These are phyloP conservation scores for Trichoplusia ni DNA, from an alignment of 1,140 invertebrate genomes.

Conservation along the genomic window DNA sequence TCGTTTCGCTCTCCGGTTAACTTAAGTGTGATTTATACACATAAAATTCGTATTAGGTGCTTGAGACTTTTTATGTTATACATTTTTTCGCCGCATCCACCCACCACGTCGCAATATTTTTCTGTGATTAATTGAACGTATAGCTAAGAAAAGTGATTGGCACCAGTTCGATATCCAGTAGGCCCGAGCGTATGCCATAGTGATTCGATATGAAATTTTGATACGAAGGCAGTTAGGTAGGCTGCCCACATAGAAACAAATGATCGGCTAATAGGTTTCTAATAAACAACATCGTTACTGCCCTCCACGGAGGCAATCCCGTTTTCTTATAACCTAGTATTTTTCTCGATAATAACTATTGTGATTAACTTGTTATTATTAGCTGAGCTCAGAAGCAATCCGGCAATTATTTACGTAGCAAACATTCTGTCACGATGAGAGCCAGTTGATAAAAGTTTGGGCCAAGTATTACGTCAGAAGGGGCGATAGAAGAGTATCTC, in stretches of 20 bases:
- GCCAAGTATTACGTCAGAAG: slow-evolving; percentile 70
- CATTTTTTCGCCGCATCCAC: not conserved
- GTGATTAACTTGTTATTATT: slow-evolving; percentile 61
- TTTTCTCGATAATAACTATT: slow-evolving; percentile 59
- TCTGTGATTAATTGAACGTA: slow-evolving; percentile 22
- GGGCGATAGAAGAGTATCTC: slow-evolving; percentile 70
- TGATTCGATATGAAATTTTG: slow-evolving; percentile 8
- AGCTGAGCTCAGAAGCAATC: slow-evolving; percentile 56
- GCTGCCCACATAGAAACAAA: slow-evolving; percentile 36
- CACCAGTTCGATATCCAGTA: slow-evolving; percentile 3
- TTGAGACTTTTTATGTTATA: slow-evolving; percentile 15
- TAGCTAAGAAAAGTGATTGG: slow-evolving; percentile 14
- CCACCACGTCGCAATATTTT: not conserved
- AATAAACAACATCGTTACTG: slow-evolving; percentile 49
- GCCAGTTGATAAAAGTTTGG: slow-evolving; percentile 69
- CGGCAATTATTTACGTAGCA: slow-evolving; percentile 66
- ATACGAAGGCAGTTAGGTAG: slow-evolving; percentile 7
- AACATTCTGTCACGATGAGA: slow-evolving; percentile 65
- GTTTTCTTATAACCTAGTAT: slow-evolving; percentile 45
- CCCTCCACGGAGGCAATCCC: slow-evolving; percentile 36
- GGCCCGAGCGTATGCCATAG: not conserved
- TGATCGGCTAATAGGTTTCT: slow-evolving; percentile 50
- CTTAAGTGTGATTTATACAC: slow-evolving; percentile 23
- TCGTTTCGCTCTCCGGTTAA: slow-evolving; percentile 15
- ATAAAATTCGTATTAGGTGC: slow-evolving; percentile 24